These are phyloP conservation scores for Nematopogon swammerdamellus DNA, from an alignment of 2,888 invertebrate species.

Conservation along the genomic window DNA sequence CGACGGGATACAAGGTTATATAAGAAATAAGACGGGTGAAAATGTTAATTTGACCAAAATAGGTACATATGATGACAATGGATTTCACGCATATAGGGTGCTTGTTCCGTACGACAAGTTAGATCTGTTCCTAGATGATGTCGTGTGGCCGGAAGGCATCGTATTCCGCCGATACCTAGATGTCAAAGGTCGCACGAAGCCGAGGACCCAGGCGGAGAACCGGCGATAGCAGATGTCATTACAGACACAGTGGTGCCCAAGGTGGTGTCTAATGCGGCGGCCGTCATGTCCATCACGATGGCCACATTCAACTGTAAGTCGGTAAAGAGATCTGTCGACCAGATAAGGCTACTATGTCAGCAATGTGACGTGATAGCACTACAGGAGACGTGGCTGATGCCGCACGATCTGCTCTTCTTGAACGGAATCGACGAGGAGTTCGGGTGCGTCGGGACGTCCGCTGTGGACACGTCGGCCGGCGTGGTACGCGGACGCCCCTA, in stretches of 20 bases:
- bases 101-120: slow-evolving; percentile 7
- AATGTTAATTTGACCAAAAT: slow-evolving; percentile 4
- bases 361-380: slow-evolving; percentile 1
- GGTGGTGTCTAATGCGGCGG: background rate
- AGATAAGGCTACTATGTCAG: slow-evolving; percentile 1
- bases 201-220: background rate
- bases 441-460: slow-evolving; percentile 3
- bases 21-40: slow-evolving; percentile 1
- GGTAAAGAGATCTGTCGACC: background rate
- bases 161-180: slow-evolving; percentile 7
- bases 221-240: background rate
- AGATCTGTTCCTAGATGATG: slow-evolving; percentile 6
- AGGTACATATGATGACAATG: slow-evolving; percentile 4
- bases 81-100: slow-evolving; percentile 9
- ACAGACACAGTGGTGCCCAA: background rate
- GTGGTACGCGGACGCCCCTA: slow-evolving; percentile 3
- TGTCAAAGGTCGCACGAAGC: background rate
- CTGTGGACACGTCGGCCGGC: slow-evolving; percentile 4
- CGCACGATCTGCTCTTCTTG: slow-evolving; percentile 2
- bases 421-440: slow-evolving; percentile 1
- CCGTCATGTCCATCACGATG: background rate
- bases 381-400: slow-evolving; percentile 6
- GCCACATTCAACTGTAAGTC: slow-evolving; percentile 5
- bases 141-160: slow-evolving; percentile 11
- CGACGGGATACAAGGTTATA: background rate